Base-by-base conservation (phyloP, 1,140 invertebrate genomes). In the Neotoxoptera formosana region DNA sequence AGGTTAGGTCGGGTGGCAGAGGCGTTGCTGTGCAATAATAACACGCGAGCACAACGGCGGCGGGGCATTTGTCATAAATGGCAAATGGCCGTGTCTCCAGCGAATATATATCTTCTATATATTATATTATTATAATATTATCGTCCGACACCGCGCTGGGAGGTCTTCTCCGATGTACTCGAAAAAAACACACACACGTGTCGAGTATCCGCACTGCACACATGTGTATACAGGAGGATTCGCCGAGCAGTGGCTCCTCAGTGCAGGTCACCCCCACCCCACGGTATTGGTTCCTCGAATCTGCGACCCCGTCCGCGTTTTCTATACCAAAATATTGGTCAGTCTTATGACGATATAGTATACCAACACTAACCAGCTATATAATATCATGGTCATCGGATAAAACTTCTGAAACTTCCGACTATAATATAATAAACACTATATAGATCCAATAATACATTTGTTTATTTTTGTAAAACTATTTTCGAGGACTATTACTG, bases 51-150 rank as follows among this genome's bases (percentile, higher is more conserved):
- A 41, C 34, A 60, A 36, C 53, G 7, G 34, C 53, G 7, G 34
- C 21, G 45, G 36, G 25, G 88, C 89, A 90, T 90, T 90, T 90
- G 89, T 90, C 89, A 90, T 45, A n/a, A n/a, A 76, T 90, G 89
- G 89, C 89, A 90, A 90, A 90, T 90, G 41, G 89, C 36, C 56
- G 89, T 67, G 25, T 86, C 45, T 25, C 56, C 25, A 25, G 89
- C 34, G 53, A 67, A 76, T 90, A n/a, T 90, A n/a, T 41, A 41
- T 3, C n/a, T 23, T 45, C 89, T 60, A 23, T 56, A 60, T 30
- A 67, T 21, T 23, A 20, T 53, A 30, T 30, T 67, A 30, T 67
- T 90, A 90, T 36, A 14, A 60, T 90, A 21, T 76, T 60, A 67
- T 41, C 36, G 51, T 41, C 41, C 36, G 41, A 60, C 34, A 90